Evolutionary conservation across 2,888 invertebrate species (phyloP).

Genomic region (Nomada ruficornis): DNA sequence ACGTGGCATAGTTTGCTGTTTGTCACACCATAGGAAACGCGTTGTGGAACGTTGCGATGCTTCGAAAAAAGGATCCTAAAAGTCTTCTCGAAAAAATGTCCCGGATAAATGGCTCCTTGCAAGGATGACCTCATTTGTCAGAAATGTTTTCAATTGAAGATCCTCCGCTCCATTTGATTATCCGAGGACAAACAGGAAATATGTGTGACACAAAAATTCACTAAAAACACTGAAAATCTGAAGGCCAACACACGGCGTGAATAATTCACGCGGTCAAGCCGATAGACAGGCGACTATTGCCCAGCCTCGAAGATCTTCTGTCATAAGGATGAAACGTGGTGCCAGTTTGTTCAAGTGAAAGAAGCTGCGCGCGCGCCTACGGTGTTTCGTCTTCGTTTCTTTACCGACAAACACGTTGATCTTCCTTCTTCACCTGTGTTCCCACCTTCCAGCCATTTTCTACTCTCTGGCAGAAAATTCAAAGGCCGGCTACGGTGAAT

Average conservation of each 20-base stretch:
- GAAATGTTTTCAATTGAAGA: too few species aligned
- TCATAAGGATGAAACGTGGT: slow-evolving; percentile 56
- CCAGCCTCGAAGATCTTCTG: slow-evolving; percentile 51
- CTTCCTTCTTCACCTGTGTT: slow-evolving; percentile 38
- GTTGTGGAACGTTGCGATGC: neutral
- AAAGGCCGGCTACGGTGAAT: neutral
- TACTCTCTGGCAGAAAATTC: slow-evolving; percentile 14
- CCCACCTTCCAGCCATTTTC: slow-evolving; percentile 17
- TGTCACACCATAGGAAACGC: neutral
- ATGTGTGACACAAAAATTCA: neutral
- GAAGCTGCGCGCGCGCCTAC: slow-evolving; percentile 66
- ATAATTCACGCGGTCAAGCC: slow-evolving; percentile 32
- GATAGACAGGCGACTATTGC: slow-evolving; percentile 58
- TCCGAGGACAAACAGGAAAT: neutral
- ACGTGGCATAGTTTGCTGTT: slow-evolving; percentile 34
- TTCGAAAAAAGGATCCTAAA: neutral
- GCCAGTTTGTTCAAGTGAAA: slow-evolving; percentile 61
- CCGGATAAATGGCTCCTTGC: neutral
- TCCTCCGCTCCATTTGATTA: neutral
- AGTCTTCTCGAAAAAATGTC: neutral
- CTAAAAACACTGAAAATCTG: neutral
- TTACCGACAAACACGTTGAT: slow-evolving; percentile 21
- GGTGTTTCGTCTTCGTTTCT: slow-evolving; percentile 52
- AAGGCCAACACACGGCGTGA: slow-evolving; percentile 17
- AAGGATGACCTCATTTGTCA: neutral